Evolutionary conservation across 2,888 invertebrate species (phyloP).

Genomic region (Plusia festucae): DNA sequence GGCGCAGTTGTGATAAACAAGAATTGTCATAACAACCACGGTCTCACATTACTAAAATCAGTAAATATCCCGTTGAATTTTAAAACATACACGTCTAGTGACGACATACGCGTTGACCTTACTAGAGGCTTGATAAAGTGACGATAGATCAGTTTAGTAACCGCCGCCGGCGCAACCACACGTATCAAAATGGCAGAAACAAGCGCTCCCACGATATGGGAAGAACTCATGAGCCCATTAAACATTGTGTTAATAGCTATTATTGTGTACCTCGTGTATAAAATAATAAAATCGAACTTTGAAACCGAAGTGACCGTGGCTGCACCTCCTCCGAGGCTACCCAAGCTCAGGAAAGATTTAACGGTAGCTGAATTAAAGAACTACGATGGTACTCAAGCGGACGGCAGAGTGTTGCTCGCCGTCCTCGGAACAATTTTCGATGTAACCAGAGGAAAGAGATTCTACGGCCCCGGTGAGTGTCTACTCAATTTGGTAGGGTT

Average conservation of each 20-base stretch:
- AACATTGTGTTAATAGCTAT: slow-evolving; percentile 79
- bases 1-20: slow-evolving; percentile 46
- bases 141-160: slow-evolving; percentile 54
- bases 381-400: slow-evolving; percentile 95
- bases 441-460: slow-evolving; percentile 96
- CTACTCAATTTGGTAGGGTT: slow-evolving; percentile 47
- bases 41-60: slow-evolving; percentile 39
- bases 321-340: slow-evolving; percentile 89
- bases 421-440: slow-evolving; percentile 98
- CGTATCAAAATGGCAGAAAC: slow-evolving; percentile 69
- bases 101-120: slow-evolving; percentile 63
- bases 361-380: slow-evolving; percentile 95
- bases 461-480: slow-evolving; percentile 97
- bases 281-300: slow-evolving; percentile 89
- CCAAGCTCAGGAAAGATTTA: slow-evolving; percentile 96
- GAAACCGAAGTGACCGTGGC: slow-evolving; percentile 74
- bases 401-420: slow-evolving; percentile 96
- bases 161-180: slow-evolving; percentile 43
- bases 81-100: slow-evolving; percentile 47
- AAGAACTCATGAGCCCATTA: slow-evolving; percentile 82
- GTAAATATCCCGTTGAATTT: slow-evolving; percentile 58
- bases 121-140: slow-evolving; percentile 66
- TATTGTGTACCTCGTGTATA: slow-evolving; percentile 89
- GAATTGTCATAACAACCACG: slow-evolving; percentile 35
- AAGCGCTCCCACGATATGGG: slow-evolving; percentile 77